Evolutionary conservation across 2,797 vertebrate species (phyloP), one percentile per base, ranked within the genome.

Genomic region (Takifugu rubripes): DNA sequence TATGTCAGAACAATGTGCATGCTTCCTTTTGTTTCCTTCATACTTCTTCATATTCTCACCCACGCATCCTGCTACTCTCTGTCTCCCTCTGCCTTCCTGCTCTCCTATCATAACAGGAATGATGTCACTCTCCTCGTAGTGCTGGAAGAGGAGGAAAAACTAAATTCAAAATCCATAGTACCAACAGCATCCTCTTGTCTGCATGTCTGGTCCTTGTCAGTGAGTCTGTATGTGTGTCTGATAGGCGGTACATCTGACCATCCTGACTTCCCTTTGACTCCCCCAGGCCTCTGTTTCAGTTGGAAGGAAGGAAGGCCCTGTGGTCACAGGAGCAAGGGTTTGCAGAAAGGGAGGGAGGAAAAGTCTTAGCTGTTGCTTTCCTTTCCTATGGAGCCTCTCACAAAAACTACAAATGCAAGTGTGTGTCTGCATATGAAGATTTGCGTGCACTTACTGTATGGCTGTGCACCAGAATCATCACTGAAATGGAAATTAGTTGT

Each of bases 321-420:
- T 11, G 53, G 81, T 82, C 78, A 73, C 60, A 75, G 52, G 70
- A 85, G 81, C 81, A 75, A 83, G 74, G 79, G 64, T 75, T 75
- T 52, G 51, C 72, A 79, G 78, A 82, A 79, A 75, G 66, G 70
- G 78, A 79, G 82, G 81, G 84, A 84, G 87, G 85, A 90, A 82
- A 67, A 88, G 87, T 86, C 87, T 83, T 84, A 81, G 88, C 83
- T 87, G 86, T 85, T 87, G 79, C 61, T 72, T 72, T 89, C 79
- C 80, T 82, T 79, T 82, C 72, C 77, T 81, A 53, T 77, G 73
- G 71, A 85, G 74, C 80, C 74, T 70, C 79, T 84, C 79, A 84
- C 84, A 78, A 65, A 75, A 64, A 55, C 62, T 88, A 84, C 77
- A 74, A 77, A 67, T 59, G 53, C 73, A 72, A 76, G 52, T 26